These are phyloP conservation scores for Atethmia centrago DNA, from an alignment of 2,888 invertebrate species.

Conservation along the genomic window DNA sequence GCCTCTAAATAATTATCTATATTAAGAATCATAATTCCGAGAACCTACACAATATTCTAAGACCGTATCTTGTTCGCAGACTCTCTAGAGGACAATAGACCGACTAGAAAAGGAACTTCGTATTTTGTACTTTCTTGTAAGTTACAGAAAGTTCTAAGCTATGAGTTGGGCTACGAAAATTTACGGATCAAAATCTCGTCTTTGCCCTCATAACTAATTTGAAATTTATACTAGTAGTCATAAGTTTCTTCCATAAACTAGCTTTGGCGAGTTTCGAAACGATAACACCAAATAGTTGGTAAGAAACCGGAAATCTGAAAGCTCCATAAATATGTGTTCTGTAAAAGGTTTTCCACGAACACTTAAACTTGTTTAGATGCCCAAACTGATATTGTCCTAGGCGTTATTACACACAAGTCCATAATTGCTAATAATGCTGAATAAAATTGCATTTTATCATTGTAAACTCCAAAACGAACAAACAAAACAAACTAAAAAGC, in stretches of 20 bases:
- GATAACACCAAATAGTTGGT: neutral
- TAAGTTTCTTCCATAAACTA: neutral
- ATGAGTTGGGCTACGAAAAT: neutral
- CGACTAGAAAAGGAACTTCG: slow-evolving; percentile 12
- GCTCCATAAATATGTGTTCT: neutral
- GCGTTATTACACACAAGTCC: neutral
- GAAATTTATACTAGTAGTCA: neutral
- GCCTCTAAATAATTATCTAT: neutral
- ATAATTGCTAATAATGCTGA: neutral
- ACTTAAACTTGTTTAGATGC: neutral
- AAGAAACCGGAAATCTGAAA: neutral
- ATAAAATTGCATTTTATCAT: slow-evolving; percentile 1
- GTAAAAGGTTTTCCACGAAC: neutral
- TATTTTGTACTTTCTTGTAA: neutral
- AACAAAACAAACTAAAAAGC: too few relatives aligned
- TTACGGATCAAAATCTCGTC: slow-evolving; percentile 9
- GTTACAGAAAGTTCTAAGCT: slow-evolving; percentile 14
- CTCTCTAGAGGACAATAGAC: slow-evolving; percentile 3
- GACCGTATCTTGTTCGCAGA: neutral
- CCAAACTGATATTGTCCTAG: neutral
- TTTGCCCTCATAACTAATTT: slow-evolving; percentile 14
- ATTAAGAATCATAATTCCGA: neutral
- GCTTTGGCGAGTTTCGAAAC: neutral
- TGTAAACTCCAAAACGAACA: neutral
- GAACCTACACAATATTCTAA: neutral